Percentiles rank a stretch among this genome's conserved stretches.
These are phyloP conservation scores for Varanus komodoensis DNA, from an alignment of 2,113 vertebrate species.

Conservation along the genomic window DNA sequence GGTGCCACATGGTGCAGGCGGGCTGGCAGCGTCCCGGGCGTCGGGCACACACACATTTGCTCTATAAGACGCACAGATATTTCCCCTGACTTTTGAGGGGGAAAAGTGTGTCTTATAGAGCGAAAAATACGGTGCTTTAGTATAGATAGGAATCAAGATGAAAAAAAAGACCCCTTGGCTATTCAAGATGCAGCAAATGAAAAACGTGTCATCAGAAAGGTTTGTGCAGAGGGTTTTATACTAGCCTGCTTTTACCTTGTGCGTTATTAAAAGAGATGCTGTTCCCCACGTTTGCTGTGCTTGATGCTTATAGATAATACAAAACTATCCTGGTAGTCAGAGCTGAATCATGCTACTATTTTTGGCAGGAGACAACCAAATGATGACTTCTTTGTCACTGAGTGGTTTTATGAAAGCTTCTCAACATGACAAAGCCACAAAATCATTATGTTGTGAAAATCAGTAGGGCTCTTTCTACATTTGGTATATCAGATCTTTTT, in stretches of 20 bases:
- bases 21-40: too few relatives aligned
- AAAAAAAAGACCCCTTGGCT: not conserved
- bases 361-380: not conserved
- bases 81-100: too few relatives aligned
- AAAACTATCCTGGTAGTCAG: not conserved
- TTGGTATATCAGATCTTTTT: not conserved
- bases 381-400: not conserved
- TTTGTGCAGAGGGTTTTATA: not conserved
- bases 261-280: slow-evolving; percentile 7
- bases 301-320: not conserved
- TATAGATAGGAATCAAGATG: not conserved
- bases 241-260: slow-evolving; percentile 21
- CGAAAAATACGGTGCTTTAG: too few relatives aligned
- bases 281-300: not conserved
- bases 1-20: too few relatives aligned
- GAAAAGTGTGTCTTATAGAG: too few relatives aligned
- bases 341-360: not conserved
- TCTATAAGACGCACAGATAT: too few relatives aligned
- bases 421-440: not conserved
- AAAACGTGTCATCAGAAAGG: not conserved
- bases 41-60: too few relatives aligned
- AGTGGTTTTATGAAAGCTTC: not conserved
- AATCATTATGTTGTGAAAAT: not conserved
- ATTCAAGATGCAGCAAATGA: slow-evolving; percentile 26
- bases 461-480: not conserved